Evolutionary conservation across 1,140 invertebrate genomes (phyloP).

Genomic region (Euglossa dilemma): DNA sequence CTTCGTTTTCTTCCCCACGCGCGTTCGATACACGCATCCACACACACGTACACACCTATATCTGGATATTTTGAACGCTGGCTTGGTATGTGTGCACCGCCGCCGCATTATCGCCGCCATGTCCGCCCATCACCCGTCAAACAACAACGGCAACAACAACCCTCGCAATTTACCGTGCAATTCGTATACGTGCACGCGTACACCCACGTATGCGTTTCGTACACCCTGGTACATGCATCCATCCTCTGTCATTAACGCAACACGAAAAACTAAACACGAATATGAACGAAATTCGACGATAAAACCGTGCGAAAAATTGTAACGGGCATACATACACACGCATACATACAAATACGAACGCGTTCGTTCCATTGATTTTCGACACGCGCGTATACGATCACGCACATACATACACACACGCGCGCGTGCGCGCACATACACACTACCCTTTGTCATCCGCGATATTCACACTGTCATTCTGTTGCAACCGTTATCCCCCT

Average conservation of each 20-base stretch:
- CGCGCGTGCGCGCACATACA: neutral
- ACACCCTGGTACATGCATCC: slow-evolving; percentile 75
- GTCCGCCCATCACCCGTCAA: slow-evolving; percentile 61
- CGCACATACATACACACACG: too few species aligned
- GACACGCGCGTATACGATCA: neutral
- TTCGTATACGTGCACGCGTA: slow-evolving; percentile 4
- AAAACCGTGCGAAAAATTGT: neutral
- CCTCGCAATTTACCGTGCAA: slow-evolving; percentile 6
- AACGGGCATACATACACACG: neutral
- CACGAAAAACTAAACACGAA: neutral
- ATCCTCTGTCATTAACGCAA: slow-evolving; percentile 38
- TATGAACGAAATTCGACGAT: neutral
- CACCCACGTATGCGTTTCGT: neutral
- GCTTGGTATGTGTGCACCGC: slow-evolving; percentile 77
- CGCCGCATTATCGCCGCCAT: slow-evolving; percentile 75
- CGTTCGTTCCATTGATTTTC: neutral
- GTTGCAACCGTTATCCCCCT: slow-evolving; percentile 7
- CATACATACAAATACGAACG: neutral
- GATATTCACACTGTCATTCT: slow-evolving; percentile 47
- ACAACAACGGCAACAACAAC: slow-evolving; percentile 52
- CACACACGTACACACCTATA: slow-evolving; percentile 47
- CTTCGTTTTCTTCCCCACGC: neutral
- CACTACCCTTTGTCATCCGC: slow-evolving; percentile 33
- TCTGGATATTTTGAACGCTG: slow-evolving; percentile 70
- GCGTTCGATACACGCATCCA: slow-evolving; percentile 13